Evolutionary conservation across 2,888 invertebrate genomes (phyloP).

Genomic region (Erebia palarica): DNA sequence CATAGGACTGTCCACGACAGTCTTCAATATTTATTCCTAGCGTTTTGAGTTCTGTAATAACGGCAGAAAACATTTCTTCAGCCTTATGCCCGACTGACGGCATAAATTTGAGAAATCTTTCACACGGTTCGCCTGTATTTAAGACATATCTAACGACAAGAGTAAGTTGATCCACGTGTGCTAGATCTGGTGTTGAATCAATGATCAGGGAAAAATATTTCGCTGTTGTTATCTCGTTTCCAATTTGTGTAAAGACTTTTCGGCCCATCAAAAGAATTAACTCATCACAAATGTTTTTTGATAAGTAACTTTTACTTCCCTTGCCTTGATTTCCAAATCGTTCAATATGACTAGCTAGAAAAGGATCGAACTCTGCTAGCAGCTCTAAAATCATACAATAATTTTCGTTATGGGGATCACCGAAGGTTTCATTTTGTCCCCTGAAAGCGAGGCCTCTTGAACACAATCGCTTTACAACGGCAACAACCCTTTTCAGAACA

Average conservation of each 20-base stretch:
- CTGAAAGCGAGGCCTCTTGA: neutral
- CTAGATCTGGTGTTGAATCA: neutral
- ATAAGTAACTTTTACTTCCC: neutral
- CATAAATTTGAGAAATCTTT: neutral
- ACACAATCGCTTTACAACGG: neutral
- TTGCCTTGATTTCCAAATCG: too few species aligned
- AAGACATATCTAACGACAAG: neutral
- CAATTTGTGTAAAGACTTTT: neutral
- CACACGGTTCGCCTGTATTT: neutral
- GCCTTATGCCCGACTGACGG: neutral
- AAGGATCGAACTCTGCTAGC: too few species aligned
- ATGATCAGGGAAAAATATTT: slow-evolving; percentile 2
- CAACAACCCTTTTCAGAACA: neutral
- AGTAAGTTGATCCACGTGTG: neutral
- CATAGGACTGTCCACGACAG: neutral
- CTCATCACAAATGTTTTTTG: neutral
- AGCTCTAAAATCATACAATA: too few species aligned
- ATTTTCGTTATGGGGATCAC: too few species aligned
- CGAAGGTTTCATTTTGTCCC: neutral
- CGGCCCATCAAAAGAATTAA: neutral
- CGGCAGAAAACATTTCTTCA: neutral
- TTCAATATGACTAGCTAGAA: too few species aligned
- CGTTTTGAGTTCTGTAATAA: neutral
- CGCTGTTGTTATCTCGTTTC: neutral
- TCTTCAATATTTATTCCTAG: neutral